Evolutionary conservation across 1,140 invertebrate genomes (phyloP).

Genomic region (Centruroides sculpturatus): DNA sequence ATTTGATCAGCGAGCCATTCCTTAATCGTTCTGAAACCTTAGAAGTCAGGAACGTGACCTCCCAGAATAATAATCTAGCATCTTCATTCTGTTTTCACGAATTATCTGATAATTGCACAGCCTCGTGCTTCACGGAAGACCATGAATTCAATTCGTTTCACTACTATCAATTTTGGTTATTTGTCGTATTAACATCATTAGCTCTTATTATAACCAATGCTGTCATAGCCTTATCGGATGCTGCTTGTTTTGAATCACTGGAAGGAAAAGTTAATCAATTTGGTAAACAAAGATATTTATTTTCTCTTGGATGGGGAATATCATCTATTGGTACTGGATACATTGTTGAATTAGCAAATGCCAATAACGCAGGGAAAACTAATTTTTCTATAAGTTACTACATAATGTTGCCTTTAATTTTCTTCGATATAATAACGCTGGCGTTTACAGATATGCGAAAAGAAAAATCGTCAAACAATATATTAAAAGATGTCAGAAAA

Average conservation of each 20-base stretch:
- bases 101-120: too few relatives aligned
- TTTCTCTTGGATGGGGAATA: slow-evolving; percentile 7
- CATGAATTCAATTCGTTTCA: too few relatives aligned
- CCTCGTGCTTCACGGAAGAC: too few relatives aligned
- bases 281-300: slow-evolving; percentile 5
- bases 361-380: slow-evolving; percentile 18
- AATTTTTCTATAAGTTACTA: slow-evolving; percentile 5
- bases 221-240: slow-evolving; percentile 2
- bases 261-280: not conserved
- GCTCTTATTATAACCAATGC: not conserved
- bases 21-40: too few relatives aligned
- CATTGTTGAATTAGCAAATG: slow-evolving; percentile 1
- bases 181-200: not conserved
- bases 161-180: not conserved
- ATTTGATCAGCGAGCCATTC: too few relatives aligned
- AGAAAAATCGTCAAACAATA: slow-evolving; percentile 1
- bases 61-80: too few relatives aligned
- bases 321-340: slow-evolving; percentile 3
- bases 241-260: slow-evolving; percentile 4
- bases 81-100: too few relatives aligned
- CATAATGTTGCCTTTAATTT: not conserved
- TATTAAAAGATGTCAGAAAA: slow-evolving; percentile 3
- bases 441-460: not conserved
- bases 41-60: too few relatives aligned
- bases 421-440: slow-evolving; percentile 1